Evolutionary conservation across 2,113 vertebrate genomes (phyloP).

Genomic region (Mustela nigripes): DNA sequence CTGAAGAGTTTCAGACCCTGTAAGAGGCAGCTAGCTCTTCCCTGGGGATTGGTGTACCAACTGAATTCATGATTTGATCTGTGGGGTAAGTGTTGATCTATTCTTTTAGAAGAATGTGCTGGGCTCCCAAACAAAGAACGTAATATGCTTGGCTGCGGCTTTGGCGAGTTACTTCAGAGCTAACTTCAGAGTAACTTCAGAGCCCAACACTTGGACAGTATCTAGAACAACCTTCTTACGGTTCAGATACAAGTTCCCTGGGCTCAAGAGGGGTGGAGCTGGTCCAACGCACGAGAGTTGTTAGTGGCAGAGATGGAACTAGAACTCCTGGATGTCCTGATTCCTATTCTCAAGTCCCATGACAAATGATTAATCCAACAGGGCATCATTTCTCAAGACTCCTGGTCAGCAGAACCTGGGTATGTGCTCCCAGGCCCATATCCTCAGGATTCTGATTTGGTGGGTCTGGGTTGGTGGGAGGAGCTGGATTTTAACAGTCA

Average conservation of each 20-base stretch:
- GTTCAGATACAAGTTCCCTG: background rate
- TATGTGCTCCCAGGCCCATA: background rate
- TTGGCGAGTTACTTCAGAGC: too few relatives aligned
- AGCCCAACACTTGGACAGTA: background rate
- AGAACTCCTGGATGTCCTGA: background rate
- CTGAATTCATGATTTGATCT: background rate
- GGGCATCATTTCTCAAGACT: background rate
- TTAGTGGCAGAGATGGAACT: constrained; percentile 1
- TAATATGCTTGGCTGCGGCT: background rate
- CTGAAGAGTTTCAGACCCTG: background rate
- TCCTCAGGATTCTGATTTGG: background rate
- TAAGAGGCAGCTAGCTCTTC: background rate
- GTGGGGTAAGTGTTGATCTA: background rate
- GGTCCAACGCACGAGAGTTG: background rate
- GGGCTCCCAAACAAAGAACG: background rate
- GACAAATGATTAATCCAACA: constrained; percentile 20
- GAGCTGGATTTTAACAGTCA: background rate
- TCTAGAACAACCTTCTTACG: background rate
- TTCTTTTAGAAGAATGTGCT: constrained; percentile 17
- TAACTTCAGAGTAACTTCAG: background rate
- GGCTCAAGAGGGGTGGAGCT: background rate
- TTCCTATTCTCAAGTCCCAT: background rate
- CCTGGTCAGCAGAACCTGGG: background rate
- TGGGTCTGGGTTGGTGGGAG: background rate
- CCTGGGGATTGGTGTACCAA: background rate